These are phyloP conservation scores for Cactoblastis cactorum DNA, from an alignment of 2,888 invertebrate species.

Conservation along the genomic window DNA sequence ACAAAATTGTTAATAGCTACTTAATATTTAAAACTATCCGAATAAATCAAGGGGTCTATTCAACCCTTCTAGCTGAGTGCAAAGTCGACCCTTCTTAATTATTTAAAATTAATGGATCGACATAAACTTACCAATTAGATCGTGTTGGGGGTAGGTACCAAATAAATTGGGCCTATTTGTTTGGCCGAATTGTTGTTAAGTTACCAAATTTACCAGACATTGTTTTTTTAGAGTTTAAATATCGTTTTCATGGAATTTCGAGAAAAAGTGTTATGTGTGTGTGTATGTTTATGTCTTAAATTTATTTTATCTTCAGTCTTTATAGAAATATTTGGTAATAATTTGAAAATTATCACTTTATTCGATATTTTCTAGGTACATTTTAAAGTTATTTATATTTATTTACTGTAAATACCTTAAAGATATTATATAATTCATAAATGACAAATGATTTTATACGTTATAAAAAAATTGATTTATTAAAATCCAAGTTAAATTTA, in stretches of 20 bases:
- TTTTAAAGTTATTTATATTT: too few species aligned
- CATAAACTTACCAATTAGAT: slow-evolving; percentile 27
- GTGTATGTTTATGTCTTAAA: too few species aligned
- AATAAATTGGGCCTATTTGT: slow-evolving; percentile 28
- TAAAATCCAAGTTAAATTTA: too few species aligned
- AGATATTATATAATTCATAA: too few species aligned
- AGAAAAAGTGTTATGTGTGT: too few species aligned
- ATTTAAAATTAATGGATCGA: slow-evolving; percentile 24
- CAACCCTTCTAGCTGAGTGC: slow-evolving; percentile 15
- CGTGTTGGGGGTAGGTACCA: slow-evolving; percentile 22
- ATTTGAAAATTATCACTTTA: too few species aligned
- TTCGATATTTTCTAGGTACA: too few species aligned
- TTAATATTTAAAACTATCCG: slow-evolving; percentile 15
- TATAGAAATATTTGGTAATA: too few species aligned
- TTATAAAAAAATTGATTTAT: too few species aligned
- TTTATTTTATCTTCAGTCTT: too few species aligned
- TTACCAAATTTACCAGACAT: slow-evolving; percentile 17
- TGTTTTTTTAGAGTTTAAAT: slow-evolving; percentile 11
- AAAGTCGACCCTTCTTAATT: slow-evolving; percentile 21
- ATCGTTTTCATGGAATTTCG: not conserved
- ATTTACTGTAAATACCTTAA: too few species aligned
- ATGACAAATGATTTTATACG: too few species aligned
- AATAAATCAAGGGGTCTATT: slow-evolving; percentile 19
- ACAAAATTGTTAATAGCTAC: slow-evolving; percentile 1
- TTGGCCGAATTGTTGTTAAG: slow-evolving; percentile 20